Conservation (phyloP, 2,797 vertebrate species). For the Manis pentadactyla region DNA sequence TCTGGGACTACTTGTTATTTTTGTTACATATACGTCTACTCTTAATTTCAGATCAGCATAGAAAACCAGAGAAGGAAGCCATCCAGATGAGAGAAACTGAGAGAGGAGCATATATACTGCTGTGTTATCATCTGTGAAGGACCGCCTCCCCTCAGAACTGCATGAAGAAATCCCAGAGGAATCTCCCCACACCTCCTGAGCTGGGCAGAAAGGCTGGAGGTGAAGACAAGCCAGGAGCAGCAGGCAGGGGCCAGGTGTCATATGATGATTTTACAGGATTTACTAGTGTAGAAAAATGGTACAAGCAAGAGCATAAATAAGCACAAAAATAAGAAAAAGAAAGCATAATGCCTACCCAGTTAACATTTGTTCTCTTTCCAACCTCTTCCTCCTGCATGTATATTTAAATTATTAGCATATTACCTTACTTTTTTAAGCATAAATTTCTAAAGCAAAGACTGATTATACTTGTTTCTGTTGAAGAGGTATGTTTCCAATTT, state of each 20-base stretch:
- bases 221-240: neutral
- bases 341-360: neutral
- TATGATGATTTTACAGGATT: neutral
- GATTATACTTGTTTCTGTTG: neutral
- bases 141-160: neutral
- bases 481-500: neutral
- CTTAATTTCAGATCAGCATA: neutral
- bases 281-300: neutral
- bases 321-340: neutral
- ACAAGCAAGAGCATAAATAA: neutral
- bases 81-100: neutral
- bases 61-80: neutral
- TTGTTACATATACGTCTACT: neutral
- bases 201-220: neutral
- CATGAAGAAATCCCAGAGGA: neutral
- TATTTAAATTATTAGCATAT: neutral
- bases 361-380: neutral
- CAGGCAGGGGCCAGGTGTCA: neutral
- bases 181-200: too few species aligned
- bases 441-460: neutral
- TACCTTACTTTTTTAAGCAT: neutral
- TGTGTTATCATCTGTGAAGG: neutral
- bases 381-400: neutral
- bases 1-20: neutral
- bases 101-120: neutral